A percentile compares a stretch with the other conserved stretches of the same genome.
Conservation (phyloP, 2,113 vertebrate species). For the Laticauda laticaudata region DNA sequence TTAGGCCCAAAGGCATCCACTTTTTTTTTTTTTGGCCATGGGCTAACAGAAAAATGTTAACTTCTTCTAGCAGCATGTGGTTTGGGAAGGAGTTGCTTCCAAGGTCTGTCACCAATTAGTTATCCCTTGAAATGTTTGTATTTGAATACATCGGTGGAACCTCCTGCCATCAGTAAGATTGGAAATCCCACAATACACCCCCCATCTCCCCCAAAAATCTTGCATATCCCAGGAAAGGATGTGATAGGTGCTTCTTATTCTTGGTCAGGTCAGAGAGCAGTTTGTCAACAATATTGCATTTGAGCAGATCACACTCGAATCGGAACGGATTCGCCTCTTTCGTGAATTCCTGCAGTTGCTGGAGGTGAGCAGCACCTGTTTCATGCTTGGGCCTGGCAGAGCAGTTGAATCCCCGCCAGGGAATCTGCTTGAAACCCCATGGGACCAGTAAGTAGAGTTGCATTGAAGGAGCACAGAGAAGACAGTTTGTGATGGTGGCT, state of each 20-base stretch:
- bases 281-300: slow-evolving; percentile 72
- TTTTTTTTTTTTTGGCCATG: too few species aligned
- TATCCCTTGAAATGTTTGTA: background rate
- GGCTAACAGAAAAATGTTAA: background rate
- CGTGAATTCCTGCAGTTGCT: slow-evolving; percentile 71
- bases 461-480: background rate
- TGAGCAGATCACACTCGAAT: slow-evolving; percentile 76
- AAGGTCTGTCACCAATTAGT: background rate
- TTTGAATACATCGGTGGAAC: background rate
- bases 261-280: slow-evolving; percentile 69
- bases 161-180: background rate
- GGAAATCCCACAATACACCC: background rate
- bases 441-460: background rate
- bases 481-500: background rate
- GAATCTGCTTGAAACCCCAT: background rate
- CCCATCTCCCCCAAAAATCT: too few species aligned
- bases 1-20: too few species aligned
- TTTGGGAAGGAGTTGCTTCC: background rate
- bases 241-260: slow-evolving; percentile 10
- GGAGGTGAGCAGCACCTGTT: slow-evolving; percentile 58
- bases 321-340: slow-evolving; percentile 74
- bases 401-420: background rate
- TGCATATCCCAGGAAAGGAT: background rate
- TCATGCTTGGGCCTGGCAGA: background rate
- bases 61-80: background rate